Conservation (phyloP, 2,797 vertebrate genomes). For the Diceros bicornis region DNA sequence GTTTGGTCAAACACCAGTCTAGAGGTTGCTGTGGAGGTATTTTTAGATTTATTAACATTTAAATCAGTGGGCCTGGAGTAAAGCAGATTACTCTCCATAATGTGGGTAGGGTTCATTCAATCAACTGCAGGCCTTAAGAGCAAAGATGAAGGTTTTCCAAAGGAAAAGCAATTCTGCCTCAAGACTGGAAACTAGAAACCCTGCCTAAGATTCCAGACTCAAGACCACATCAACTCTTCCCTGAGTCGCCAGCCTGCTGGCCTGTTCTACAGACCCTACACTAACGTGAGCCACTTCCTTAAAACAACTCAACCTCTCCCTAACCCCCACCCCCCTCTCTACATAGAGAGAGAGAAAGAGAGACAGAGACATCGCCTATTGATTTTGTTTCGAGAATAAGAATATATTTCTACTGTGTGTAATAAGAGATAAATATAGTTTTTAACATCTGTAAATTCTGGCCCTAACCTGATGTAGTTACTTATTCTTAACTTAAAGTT, state of each 20-base stretch:
- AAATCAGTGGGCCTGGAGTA: neutral
- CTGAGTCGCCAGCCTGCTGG: neutral
- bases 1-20: neutral
- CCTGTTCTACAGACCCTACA: neutral
- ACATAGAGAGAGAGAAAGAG: too few relatives aligned
- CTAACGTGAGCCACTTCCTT: neutral
- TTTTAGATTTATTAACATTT: constrained; percentile 4
- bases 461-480: neutral
- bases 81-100: neutral
- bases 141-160: constrained; percentile 48
- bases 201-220: neutral
- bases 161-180: constrained; percentile 48
- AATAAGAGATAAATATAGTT: constrained; percentile 39
- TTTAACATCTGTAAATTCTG: constrained; percentile 28
- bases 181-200: neutral
- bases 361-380: neutral
- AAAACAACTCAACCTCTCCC: neutral
- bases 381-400: neutral
- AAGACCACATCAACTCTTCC: neutral
- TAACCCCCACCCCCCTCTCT: too few relatives aligned
- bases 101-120: neutral
- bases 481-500: constrained; percentile 50
- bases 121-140: neutral
- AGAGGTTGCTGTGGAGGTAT: neutral
- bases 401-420: constrained; percentile 11